A percentile compares a stretch with the other conserved stretches of the same genome.
Conservation (phyloP, 2,113 vertebrate species). For the Lota lota region DNA sequence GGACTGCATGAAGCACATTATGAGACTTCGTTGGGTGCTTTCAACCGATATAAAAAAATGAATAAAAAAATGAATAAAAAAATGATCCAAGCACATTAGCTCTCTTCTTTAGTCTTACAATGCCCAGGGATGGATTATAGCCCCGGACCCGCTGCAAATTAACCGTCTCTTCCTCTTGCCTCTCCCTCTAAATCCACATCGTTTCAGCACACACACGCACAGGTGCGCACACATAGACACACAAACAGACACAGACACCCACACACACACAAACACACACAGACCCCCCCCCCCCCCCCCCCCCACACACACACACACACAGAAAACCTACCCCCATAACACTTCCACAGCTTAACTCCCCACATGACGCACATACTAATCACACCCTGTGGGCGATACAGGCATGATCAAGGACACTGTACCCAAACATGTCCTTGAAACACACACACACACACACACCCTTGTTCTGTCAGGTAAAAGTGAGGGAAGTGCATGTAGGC, state of each 20-base stretch:
- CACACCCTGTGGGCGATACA: too few species aligned
- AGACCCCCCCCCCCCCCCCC: not conserved
- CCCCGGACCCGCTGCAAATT: constrained; percentile 47
- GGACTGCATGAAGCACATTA: constrained; percentile 52
- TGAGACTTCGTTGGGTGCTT: constrained; percentile 53
- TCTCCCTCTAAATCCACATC: not conserved
- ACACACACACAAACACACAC: constrained; percentile 37
- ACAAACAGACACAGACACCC: constrained; percentile 38
- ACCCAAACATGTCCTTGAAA: too few species aligned
- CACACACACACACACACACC: too few species aligned
- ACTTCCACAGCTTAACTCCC: too few species aligned
- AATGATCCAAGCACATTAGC: constrained; percentile 56
- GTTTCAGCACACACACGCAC: constrained; percentile 26
- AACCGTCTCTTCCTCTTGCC: constrained; percentile 26
- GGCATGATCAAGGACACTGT: too few species aligned
- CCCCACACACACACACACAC: not conserved
- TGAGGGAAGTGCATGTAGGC: too few species aligned
- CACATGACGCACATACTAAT: not conserved
- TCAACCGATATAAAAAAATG: constrained; percentile 46
- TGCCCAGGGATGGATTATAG: constrained; percentile 37
- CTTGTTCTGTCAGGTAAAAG: too few species aligned
- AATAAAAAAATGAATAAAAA: constrained; percentile 18
- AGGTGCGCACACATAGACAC: constrained; percentile 37
- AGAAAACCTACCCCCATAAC: too few species aligned
- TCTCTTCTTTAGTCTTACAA: constrained; percentile 25